Evolutionary conservation across 1,140 invertebrate species (phyloP).

Genomic region (Plutomurus gul): DNA sequence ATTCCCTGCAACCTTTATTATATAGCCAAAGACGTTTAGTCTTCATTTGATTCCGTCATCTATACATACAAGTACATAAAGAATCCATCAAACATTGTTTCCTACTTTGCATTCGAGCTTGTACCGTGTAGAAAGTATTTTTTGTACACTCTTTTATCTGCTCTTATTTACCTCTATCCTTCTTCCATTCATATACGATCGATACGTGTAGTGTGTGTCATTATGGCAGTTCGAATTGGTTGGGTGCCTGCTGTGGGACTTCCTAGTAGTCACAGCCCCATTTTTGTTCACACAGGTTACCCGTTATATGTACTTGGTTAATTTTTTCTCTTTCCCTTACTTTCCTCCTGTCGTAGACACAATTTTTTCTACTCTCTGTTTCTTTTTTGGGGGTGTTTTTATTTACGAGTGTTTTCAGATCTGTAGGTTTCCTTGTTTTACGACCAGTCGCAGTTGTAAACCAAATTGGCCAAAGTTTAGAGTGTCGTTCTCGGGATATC

Average conservation of each 20-base stretch:
- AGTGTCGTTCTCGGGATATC: background rate
- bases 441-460: slow-evolving; percentile 28
- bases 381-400: background rate
- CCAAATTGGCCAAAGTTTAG: slow-evolving; percentile 40
- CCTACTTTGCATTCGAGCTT: no score
- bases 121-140: no score
- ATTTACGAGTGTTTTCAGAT: slow-evolving; percentile 18
- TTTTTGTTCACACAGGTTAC: slow-evolving; percentile 40
- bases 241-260: slow-evolving; percentile 57
- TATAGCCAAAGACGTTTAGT: background rate
- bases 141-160: background rate
- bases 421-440: slow-evolving; percentile 12
- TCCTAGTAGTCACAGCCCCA: slow-evolving; percentile 44
- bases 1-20: no score
- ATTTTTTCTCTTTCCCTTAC: background rate
- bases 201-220: background rate
- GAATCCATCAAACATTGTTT: slow-evolving; percentile 1
- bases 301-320: background rate
- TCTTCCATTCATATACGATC: no score
- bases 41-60: background rate
- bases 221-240: slow-evolving; percentile 56
- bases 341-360: no score
- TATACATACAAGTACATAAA: slow-evolving; percentile 12
- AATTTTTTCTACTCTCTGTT: background rate
- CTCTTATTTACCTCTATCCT: background rate